Evolutionary conservation across 35 echinoderm and acorn worm species (phyloP), one percentile per base, ranked within the genome.

Genomic region (Diadema setosum): DNA sequence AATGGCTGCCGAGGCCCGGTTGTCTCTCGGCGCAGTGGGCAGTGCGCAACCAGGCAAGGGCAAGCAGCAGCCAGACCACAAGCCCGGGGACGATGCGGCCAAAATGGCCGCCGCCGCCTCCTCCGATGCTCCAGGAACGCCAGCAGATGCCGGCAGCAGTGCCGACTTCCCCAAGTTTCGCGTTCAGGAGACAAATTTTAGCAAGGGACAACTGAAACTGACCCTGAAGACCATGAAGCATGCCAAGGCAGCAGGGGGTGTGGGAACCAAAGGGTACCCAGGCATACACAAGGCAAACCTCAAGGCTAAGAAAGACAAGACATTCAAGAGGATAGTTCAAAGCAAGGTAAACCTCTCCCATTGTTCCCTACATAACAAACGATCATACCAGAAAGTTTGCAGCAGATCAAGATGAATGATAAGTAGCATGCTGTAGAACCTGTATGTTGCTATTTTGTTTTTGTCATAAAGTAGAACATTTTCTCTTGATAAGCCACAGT

Each of bases 171-270:
- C 57, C 8, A 50, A 90, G 58, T 90, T 90, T 50, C 81, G 63
- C 26, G 88, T 90, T 11, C 88, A 84, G n/a, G 88, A 82, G 30
- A 90, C 88, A 24, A 90, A 90, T 61, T 90, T 83, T 57, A 70
- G 80, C 45, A 84, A 90, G 42, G 88, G 88, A 82, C 88, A 90
- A 45, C 44, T 90, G 61, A 90, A 83, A 35, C 27, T 90, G 60
- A 90, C 42, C 34, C 56, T 90, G 27, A 90, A 84, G 34, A 90
- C 61, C 24, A 87, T 73, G 30, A 87, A 87, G 65, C 31, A 70
- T 48, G 61, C 18, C 7, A 31, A 42, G 1, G 45, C 2, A 7
- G 81, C 31, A 2, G 58, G 36, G 27, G 30, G 30, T 20, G 58
- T 34, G 31, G 34, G 26, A 42, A 4, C 34, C 42, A 57, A 57